Base-by-base conservation (phyloP, 1,140 invertebrate genomes). In the Drosophila auraria region DNA sequence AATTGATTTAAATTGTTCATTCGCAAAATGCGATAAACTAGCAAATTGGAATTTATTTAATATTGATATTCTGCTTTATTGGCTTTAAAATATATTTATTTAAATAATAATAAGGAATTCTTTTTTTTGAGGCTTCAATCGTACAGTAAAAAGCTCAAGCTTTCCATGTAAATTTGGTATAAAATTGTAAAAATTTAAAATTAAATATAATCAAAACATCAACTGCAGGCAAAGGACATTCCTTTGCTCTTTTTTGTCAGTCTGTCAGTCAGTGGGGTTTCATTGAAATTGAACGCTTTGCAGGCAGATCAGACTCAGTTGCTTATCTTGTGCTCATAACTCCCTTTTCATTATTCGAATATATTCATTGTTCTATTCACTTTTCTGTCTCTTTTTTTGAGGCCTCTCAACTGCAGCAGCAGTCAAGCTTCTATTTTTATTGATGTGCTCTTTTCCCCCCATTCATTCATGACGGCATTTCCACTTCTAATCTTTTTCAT, bases 401-500 rank as follows among this genome's bases (percentile, higher is more conserved):
- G 47, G 20, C 63, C 56, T 78, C 59, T 78, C 53, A 70, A 71
- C 58, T 71, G 75, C 75, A 57, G 54, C 36, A 70, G 66, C 20
- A 70, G 76, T 63, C 58, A 50, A 71, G 63, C 76, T 69, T 71
- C 40, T 45, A 59, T 56, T 62, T 78, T 78, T 78, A 70, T 78
- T 78, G 74, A 78, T 78, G 64, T 74, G 57, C 63, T 69, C 42
- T 70, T 33, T 66, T 58, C 33, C 40, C 12, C 42, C 47, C 27
- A 59, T 27, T 64, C 65, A 75, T 82, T 79, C 76, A 87, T 80
- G 79, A 77, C 80, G 80, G 72, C 63, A 80, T 65, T 82, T 64
- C 69, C 83, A 63, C 66, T 71, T 78, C 59, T 78, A 78, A 78
- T 78, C 64, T 78, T 58, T 78, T 78, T 36, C 65, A 78, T 70